A percentile compares a stretch with the other conserved stretches of the same genome.
Conservation (phyloP, 2,888 invertebrate genomes). For the Drosophila vallismaia region DNA sequence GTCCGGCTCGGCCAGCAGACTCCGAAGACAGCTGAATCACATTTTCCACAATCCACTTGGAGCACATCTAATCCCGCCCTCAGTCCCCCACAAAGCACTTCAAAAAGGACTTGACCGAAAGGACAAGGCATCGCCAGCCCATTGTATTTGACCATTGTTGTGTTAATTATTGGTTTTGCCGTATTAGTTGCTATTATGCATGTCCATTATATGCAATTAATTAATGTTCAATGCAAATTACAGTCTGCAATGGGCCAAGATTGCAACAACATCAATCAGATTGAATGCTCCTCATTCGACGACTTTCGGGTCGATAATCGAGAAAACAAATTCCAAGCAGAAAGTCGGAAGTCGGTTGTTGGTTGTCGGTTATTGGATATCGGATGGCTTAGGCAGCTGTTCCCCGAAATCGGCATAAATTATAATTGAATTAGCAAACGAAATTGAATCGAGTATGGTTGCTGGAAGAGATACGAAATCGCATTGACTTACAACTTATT, state of each 20-base stretch:
- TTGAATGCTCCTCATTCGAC: slow-evolving; percentile 14
- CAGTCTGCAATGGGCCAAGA: slow-evolving; percentile 45
- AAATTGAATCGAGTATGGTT: slow-evolving; percentile 39
- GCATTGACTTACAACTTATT: slow-evolving; percentile 42
- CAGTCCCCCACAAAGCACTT: slow-evolving; percentile 49
- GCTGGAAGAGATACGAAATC: slow-evolving; percentile 1
- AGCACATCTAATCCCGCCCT: slow-evolving; percentile 53
- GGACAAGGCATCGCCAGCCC: slow-evolving; percentile 13
- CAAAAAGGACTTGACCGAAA: slow-evolving; percentile 26
- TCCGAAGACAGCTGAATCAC: slow-evolving; percentile 28
- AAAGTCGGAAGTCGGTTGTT: slow-evolving; percentile 15
- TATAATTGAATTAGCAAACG: slow-evolving; percentile 49
- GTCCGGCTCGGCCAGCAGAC: neutral
- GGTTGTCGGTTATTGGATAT: too few species aligned
- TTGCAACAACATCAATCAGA: slow-evolving; percentile 29
- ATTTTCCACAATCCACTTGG: slow-evolving; percentile 32
- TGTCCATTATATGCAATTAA: slow-evolving; percentile 70
- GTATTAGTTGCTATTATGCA: slow-evolving; percentile 47
- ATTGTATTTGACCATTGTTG: slow-evolving; percentile 65
- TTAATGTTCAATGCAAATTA: slow-evolving; percentile 74
- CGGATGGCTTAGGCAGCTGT: slow-evolving; percentile 19
- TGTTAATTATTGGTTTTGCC: slow-evolving; percentile 68
- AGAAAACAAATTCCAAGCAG: slow-evolving; percentile 32
- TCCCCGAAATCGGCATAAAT: slow-evolving; percentile 44
- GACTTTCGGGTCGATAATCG: slow-evolving; percentile 10